A percentile compares a stretch with the other conserved stretches of the same genome.
phyloP scores from a whole-genome alignment of 1,140 invertebrate genomes.

The Artemia franciscana region DNA sequence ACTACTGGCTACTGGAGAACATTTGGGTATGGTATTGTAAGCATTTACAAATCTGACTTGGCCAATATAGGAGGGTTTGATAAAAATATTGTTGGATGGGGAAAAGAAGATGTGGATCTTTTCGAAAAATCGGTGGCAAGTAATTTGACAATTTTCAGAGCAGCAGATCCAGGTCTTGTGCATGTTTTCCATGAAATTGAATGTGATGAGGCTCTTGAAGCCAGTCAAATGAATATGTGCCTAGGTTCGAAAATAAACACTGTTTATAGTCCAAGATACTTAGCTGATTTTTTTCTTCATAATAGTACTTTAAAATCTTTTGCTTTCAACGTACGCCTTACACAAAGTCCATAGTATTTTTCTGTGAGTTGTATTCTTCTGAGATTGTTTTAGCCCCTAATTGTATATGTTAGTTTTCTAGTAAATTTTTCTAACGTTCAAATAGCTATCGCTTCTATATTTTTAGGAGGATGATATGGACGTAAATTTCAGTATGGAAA shows the following conservation, averaged over 20 bases:
- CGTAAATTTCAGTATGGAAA: too few species aligned
- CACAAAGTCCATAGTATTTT: too few species aligned
- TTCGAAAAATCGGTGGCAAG: constrained; percentile 51
- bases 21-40: constrained; percentile 90
- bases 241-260: constrained; percentile 55
- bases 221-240: constrained; percentile 67
- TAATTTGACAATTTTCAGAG: constrained; percentile 38
- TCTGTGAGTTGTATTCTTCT: too few species aligned
- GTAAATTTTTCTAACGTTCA: too few species aligned
- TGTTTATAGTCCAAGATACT: constrained; percentile 34
- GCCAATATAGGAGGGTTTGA: constrained; percentile 67
- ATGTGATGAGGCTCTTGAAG: constrained; percentile 51
- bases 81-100: constrained; percentile 77
- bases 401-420: too few species aligned
- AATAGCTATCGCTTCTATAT: too few species aligned
- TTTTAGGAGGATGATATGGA: too few species aligned
- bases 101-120: constrained; percentile 75
- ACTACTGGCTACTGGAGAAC: constrained; percentile 69
- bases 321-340: too few species aligned
- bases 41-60: constrained; percentile 71
- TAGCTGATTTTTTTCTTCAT: constrained; percentile 24
- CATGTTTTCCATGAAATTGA: constrained; percentile 77
- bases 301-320: too few species aligned
- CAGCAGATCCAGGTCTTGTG: constrained; percentile 58
- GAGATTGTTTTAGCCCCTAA: too few species aligned